Percentiles rank a stretch among this genome's conserved stretches.
Conservation (phyloP, 2,888 invertebrate genomes). For the Scelioninae gen. 1 region DNA sequence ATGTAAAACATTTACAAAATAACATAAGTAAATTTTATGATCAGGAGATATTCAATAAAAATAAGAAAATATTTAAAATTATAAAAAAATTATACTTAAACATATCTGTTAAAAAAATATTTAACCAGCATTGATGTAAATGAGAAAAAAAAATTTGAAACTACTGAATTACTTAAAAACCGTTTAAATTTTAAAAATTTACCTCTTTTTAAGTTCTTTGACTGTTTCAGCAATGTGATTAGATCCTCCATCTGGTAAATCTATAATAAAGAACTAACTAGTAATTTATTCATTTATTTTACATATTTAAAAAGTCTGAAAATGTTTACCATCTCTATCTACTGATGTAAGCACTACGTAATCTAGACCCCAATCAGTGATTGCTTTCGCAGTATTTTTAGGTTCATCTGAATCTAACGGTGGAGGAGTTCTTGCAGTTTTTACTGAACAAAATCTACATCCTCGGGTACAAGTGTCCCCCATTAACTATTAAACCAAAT, state of each 20-base stretch:
- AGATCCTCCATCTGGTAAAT: conserved; percentile 97
- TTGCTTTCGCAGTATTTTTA: conserved; percentile 94
- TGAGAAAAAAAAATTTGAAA: too few species aligned
- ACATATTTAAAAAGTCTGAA: too few species aligned
- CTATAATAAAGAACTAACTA: conserved; percentile 85
- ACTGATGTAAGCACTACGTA: conserved; percentile 99
- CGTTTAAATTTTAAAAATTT: conserved; percentile 10
- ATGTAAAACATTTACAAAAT: too few species aligned
- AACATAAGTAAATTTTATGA: too few species aligned
- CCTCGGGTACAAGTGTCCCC: conserved; percentile 99
- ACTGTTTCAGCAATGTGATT: conserved; percentile 95
- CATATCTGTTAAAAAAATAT: too few species aligned
- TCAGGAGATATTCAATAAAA: too few species aligned
- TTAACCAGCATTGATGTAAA: too few species aligned
- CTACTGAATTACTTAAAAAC: too few species aligned
- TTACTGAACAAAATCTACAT: conserved; percentile 99
- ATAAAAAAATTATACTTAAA: too few species aligned
- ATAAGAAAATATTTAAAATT: too few species aligned
- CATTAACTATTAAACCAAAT: conserved; percentile 88
- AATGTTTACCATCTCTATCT: conserved; percentile 93
- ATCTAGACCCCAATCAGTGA: conserved; percentile 97
- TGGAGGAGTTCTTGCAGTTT: conserved; percentile 96
- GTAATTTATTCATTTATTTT: neutral
- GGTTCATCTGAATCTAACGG: conserved; percentile 96
- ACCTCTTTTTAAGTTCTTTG: conserved; percentile 81